Percentiles rank a stretch among this genome's conserved stretches.
phyloP scores from a whole-genome alignment of 2,113 vertebrate species.

The Eudyptes chrysolophus region DNA sequence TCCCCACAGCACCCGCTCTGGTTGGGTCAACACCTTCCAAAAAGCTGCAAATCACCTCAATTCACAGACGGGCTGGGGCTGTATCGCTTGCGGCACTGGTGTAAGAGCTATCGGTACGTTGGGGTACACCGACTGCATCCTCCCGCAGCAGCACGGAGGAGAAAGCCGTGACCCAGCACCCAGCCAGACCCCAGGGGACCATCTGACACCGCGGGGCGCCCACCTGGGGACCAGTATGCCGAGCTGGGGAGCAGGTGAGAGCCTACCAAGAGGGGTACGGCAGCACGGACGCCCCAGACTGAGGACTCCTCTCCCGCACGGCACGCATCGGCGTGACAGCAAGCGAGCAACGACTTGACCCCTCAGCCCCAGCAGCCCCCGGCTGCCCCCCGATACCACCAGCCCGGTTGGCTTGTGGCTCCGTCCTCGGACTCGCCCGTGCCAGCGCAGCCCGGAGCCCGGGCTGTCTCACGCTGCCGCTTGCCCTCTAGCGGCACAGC shows the following conservation, averaged over 20 bases:
- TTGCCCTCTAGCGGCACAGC: slow-evolving; percentile 66
- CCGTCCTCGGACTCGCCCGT: neutral
- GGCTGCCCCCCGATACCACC: neutral
- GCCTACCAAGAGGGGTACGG: accelerated
- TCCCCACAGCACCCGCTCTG: accelerated
- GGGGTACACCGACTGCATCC: accelerated
- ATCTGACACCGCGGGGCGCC: accelerated
- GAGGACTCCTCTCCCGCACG: neutral
- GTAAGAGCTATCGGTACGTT: accelerated
- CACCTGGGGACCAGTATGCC: accelerated
- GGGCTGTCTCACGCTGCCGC: slow-evolving; percentile 11
- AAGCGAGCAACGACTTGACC: neutral
- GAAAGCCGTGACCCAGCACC: neutral
- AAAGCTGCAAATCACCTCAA: neutral
- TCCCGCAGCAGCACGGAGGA: accelerated
- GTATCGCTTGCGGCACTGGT: accelerated
- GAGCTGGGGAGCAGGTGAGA: neutral
- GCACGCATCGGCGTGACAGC: accelerated
- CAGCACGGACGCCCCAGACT: neutral
- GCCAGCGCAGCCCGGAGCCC: neutral
- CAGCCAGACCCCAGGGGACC: neutral
- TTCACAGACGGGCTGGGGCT: neutral
- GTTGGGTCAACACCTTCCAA: accelerated
- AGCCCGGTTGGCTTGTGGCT: neutral
- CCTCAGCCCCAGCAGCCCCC: neutral